phyloP scores from a whole-genome alignment of 2,888 invertebrate genomes.

The Caenorhabditis doughertyi region DNA sequence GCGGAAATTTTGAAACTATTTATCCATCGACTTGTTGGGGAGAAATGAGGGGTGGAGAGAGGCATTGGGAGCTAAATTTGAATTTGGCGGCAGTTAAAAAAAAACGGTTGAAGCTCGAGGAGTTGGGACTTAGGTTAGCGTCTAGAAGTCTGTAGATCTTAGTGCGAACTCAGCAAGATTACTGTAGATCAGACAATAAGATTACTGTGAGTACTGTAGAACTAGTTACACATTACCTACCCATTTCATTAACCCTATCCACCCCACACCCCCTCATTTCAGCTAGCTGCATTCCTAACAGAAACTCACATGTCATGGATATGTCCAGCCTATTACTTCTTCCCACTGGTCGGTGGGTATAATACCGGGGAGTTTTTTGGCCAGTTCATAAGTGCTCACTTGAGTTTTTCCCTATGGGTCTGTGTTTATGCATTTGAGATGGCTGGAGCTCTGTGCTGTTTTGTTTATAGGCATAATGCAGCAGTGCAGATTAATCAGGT shows the following conservation, averaged over 20 bases:
- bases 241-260: not conserved
- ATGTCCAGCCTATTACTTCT: conserved; percentile 40
- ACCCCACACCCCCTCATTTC: not conserved
- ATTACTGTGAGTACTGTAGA: too few species aligned
- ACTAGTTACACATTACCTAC: too few species aligned
- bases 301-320: conserved; percentile 42
- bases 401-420: conserved; percentile 13
- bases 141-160: too few species aligned
- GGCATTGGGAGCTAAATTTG: not conserved
- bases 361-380: conserved; percentile 5
- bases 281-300: conserved; percentile 32
- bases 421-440: conserved; percentile 16
- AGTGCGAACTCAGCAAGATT: too few species aligned
- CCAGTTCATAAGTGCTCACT: conserved; percentile 1
- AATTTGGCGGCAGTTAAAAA: too few species aligned
- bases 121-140: too few species aligned
- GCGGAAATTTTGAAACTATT: not conserved
- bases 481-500: conserved; percentile 27
- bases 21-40: not conserved
- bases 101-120: too few species aligned
- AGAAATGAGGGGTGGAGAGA: not conserved
- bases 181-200: too few species aligned
- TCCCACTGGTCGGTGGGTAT: conserved; percentile 44
- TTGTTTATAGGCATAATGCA: conserved; percentile 39
- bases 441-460: conserved; percentile 28